These are phyloP conservation scores for Dolichoris vasculosae DNA, from an alignment of 1,140 invertebrate species.

Conservation along the genomic window DNA sequence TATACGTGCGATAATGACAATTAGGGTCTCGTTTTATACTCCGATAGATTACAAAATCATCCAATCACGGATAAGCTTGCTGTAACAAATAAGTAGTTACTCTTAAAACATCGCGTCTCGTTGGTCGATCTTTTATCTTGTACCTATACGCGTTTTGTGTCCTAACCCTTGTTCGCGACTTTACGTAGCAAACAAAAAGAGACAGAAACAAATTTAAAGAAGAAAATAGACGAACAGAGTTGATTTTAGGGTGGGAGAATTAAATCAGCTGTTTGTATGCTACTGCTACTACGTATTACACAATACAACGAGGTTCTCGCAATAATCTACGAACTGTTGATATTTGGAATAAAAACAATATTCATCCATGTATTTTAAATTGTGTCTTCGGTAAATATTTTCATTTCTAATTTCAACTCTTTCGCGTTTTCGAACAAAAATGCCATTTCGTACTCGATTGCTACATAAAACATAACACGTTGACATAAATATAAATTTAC, in stretches of 20 bases:
- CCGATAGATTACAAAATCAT: background rate
- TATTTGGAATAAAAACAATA: too few relatives aligned
- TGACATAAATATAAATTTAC: too few relatives aligned
- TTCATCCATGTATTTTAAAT: too few relatives aligned
- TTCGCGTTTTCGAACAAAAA: background rate
- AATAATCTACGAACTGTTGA: too few relatives aligned
- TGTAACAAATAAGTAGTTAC: background rate
- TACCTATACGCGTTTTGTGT: background rate
- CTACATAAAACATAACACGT: too few relatives aligned
- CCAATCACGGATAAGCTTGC: background rate
- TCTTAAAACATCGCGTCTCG: background rate
- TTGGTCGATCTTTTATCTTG: background rate
- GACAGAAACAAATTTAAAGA: background rate
- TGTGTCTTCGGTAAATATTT: background rate
- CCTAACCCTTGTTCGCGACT: background rate
- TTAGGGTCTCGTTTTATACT: background rate
- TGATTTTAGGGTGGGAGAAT: background rate
- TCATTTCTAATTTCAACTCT: background rate
- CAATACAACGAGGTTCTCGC: too few relatives aligned
- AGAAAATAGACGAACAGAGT: background rate
- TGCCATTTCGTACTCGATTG: background rate
- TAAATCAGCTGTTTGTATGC: slow-evolving; percentile 4
- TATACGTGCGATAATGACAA: background rate
- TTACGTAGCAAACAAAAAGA: background rate
- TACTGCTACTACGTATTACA: background rate